Evolutionary conservation across 2,888 invertebrate species (phyloP), one percentile per base, ranked within the genome.

Genomic region (Callyntrura guangdongensis): DNA sequence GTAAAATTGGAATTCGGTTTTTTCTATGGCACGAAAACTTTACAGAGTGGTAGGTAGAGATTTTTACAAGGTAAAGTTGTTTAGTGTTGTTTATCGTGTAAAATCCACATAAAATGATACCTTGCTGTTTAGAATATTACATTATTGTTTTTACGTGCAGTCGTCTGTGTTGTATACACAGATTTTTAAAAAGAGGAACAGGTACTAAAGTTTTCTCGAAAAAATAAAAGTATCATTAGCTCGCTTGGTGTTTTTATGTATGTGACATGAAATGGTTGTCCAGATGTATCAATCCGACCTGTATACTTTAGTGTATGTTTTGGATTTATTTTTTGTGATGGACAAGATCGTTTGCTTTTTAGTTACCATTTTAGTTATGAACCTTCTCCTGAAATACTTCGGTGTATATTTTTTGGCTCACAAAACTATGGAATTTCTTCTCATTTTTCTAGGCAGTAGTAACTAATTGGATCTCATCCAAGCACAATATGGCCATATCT

Each of bases 401-500:
- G n/a, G 0, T 74, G 0, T 36, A 17, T 25, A 45, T n/a, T 17
- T 53, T 53, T 53, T n/a, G n/a, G 1, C 22, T 22, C 64, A 69
- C 27, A 14, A 36, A n/a, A 14, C 14, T 69, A 27, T 25, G 74
- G 22, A 22, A 25, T 47, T 74, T 27, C 11, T 49, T 74, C 17
- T 79, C n/a, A 14, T 61, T n/a, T 36, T 95, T 95, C 17, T 95
- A 98, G 98, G 98, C 98, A 85, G 98, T 98, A 95, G 97, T 98
- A 22, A 97, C 97, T 61, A 98, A 98, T 6, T 98, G 98, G 99
- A 97, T 99, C 94, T 98, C 99, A 90, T 98, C 98, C 94, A 98
- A 98, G 95, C 99, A 99, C 95, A 99, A 99, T 95, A 99, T 99
- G 99, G 99, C 99, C 0, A 99, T 99, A 97, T 98, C 98, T 0